phyloP scores from a whole-genome alignment of 2,888 invertebrate genomes.

The Eristalinus aeneus region DNA sequence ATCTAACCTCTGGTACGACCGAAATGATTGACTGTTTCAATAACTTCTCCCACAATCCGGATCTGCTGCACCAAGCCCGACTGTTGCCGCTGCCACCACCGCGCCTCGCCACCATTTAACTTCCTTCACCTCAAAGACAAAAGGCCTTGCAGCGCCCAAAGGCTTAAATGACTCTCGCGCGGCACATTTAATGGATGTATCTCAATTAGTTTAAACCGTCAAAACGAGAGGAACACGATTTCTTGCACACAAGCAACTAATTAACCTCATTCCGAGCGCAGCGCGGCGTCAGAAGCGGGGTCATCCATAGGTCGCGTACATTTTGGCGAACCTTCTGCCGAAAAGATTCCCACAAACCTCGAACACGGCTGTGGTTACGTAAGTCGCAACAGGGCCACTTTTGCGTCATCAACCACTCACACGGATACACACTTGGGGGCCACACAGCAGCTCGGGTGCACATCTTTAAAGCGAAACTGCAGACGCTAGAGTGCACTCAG shows the following conservation, averaged over 20 bases:
- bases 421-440: conserved; percentile 33
- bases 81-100: neutral
- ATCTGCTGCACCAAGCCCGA: conserved; percentile 15
- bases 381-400: conserved; percentile 1
- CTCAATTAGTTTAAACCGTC: conserved; percentile 52
- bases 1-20: neutral
- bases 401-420: conserved; percentile 53
- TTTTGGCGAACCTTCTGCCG: conserved; percentile 41
- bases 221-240: conserved; percentile 38
- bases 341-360: conserved; percentile 50
- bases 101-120: no score
- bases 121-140: neutral
- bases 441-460: conserved; percentile 12
- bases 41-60: conserved; percentile 28
- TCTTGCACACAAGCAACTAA: conserved; percentile 60
- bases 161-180: conserved; percentile 6
- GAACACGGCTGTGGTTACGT: neutral
- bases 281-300: conserved; percentile 1
- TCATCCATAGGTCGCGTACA: conserved; percentile 50
- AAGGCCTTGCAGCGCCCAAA: neutral
- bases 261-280: conserved; percentile 57
- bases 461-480: conserved; percentile 43
- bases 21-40: conserved; percentile 40
- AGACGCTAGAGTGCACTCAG: neutral
- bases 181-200: conserved; percentile 35